phyloP scores from a whole-genome alignment of 37 sponge, comb jelly and placozoan genomes.

The Mnemiopsis leidyi region DNA sequence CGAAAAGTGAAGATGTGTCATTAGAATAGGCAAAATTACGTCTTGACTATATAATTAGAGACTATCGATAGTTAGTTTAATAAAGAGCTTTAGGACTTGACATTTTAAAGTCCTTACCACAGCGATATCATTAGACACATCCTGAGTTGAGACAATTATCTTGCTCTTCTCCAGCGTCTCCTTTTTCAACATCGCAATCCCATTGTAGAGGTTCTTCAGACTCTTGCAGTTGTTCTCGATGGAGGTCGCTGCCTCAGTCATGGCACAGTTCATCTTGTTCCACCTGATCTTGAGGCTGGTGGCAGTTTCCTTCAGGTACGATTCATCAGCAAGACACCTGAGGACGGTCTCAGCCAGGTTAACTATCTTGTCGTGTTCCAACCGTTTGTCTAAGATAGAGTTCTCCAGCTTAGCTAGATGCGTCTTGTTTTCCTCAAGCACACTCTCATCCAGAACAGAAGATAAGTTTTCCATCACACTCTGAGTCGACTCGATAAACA shows the following conservation, averaged over 20 bases:
- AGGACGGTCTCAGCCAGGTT: constrained; percentile 1
- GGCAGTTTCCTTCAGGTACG: neutral
- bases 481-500: constrained; percentile 35
- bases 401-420: constrained; percentile 23
- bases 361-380: constrained; percentile 39
- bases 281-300: neutral
- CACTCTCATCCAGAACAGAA: neutral
- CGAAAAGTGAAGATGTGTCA: too few species aligned
- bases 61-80: neutral
- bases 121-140: constrained; percentile 48
- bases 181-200: constrained; percentile 3
- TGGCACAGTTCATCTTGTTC: constrained; percentile 49
- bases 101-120: neutral
- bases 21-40: too few species aligned
- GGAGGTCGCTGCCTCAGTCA: constrained; percentile 33
- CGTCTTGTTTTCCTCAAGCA: neutral
- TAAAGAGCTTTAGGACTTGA: neutral
- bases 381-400: constrained; percentile 1
- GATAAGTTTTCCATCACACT: neutral
- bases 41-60: too few species aligned
- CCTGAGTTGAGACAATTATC: neutral
- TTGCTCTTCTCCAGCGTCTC: constrained; percentile 30
- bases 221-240: constrained; percentile 43
- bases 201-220: neutral
- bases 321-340: constrained; percentile 23